Percentiles rank a stretch among this genome's conserved stretches.
These are phyloP conservation scores for Melospiza melodia DNA, from an alignment of 2,113 vertebrate genomes.

Conservation along the genomic window DNA sequence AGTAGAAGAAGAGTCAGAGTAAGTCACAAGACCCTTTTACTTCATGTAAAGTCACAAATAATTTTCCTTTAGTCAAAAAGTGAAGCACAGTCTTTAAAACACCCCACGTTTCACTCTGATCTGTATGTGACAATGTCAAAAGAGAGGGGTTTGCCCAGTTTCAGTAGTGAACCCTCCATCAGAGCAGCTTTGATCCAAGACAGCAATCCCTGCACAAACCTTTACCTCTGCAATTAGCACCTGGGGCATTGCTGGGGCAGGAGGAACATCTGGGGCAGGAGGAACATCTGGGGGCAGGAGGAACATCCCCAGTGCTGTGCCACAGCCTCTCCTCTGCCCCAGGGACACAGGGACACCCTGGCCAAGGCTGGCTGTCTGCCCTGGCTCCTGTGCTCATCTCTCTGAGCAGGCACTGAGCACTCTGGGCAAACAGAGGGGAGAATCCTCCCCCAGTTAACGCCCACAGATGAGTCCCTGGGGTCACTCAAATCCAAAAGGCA, in stretches of 20 bases:
- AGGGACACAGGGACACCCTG: no score
- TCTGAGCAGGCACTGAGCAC: background rate
- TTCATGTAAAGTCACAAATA: background rate
- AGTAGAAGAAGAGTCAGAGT: background rate
- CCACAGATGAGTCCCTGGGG: background rate
- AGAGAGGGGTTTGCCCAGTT: background rate
- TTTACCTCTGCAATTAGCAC: background rate
- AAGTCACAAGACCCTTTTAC: background rate
- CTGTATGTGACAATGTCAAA: background rate
- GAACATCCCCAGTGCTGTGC: no score
- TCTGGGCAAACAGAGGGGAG: background rate
- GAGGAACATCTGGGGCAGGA: background rate
- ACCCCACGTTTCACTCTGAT: background rate
- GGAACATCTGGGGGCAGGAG: no score
- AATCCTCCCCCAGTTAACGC: background rate
- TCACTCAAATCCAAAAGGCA: background rate
- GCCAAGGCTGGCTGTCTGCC: background rate
- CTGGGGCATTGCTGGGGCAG: background rate
- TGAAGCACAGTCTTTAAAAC: background rate
- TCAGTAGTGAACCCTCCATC: background rate
- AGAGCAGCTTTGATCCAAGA: background rate
- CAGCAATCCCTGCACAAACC: background rate
- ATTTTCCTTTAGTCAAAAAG: background rate
- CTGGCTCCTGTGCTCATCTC: no score
- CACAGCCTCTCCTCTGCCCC: no score